Evolutionary conservation across 2,888 invertebrate genomes (phyloP), one percentile per base, ranked within the genome.

Genomic region (Carabus problematicus): DNA sequence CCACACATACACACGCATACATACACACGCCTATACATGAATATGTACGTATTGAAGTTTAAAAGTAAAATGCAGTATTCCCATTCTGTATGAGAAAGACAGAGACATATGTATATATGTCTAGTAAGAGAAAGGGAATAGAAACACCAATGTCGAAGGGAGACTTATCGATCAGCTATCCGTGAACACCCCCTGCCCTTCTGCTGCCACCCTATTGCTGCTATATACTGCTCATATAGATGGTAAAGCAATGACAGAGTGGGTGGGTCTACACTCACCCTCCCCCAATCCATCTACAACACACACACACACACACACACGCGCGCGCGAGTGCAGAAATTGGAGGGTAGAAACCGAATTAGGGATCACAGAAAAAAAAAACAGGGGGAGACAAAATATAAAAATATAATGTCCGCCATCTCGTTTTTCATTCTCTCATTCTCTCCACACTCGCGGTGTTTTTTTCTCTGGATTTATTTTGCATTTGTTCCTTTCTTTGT

Each of bases 191-290:
- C 6, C 29, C 6, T 6, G 6, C 29, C 29, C 29, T 29, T 29
- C 29, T 3, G 6, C n/a, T n/a, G 6, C 29, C 29, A 29, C 29
- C 29, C 29, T 29, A 2, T 29, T 29, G 3, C 29, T 6, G 6
- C 29, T 29, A 2, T 29, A 6, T 29, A 6, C 78, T 76, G 77
- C 79, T 79, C 78, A 79, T 77, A 79, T 80, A 79, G 79, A 79
- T 79, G 79, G 80, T 79, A 79, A 79, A 79, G 79, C 79, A 79
- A 79, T 80, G 79, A 79, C 79, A 79, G 79, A 79, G 80, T 79
- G 79, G 79, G 74, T 29, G 29, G 29, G 29, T 29, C 3, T 29
- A 29, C 29, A n/a, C n/a, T n/a, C 75, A 73, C 72, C 72, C 72
- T 71, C 73, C 74, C 63, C 56, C 63, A 18, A 29, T n/a, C n/a